Conservation (phyloP, 2,113 vertebrate species). For the Pseudopipra pipra region DNA sequence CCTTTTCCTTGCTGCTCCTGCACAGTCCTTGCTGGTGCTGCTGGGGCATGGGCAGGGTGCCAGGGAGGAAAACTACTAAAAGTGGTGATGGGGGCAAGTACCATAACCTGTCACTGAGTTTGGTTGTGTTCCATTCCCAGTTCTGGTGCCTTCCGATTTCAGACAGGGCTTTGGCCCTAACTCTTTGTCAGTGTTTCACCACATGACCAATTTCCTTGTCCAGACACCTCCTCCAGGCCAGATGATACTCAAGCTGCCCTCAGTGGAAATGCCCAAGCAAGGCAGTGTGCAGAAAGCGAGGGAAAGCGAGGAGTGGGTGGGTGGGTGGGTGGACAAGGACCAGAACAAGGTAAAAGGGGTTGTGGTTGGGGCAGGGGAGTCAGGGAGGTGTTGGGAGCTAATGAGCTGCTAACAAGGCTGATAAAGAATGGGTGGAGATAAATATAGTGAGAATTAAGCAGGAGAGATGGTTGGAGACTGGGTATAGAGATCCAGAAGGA, state of each 20-base stretch:
- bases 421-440: background rate
- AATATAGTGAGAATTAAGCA: background rate
- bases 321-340: background rate
- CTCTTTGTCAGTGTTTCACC: background rate
- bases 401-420: background rate
- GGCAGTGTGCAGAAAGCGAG: background rate
- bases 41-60: background rate
- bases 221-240: background rate
- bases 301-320: background rate
- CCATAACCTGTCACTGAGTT: background rate
- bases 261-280: background rate
- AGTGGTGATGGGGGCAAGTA: background rate
- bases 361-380: rapidly evolving
- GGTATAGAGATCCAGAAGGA: no score
- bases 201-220: background rate
- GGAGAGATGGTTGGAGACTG: background rate
- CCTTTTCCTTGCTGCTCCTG: background rate
- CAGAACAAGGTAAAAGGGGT: background rate
- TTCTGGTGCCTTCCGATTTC: background rate
- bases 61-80: background rate
- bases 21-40: background rate
- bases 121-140: background rate
- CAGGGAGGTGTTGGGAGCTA: background rate
- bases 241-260: background rate
- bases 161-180: background rate